A percentile compares a stretch with the other conserved stretches of the same genome.
Evolutionary conservation across 2,888 invertebrate genomes (phyloP).

Genomic region (Dolomedes plantarius): DNA sequence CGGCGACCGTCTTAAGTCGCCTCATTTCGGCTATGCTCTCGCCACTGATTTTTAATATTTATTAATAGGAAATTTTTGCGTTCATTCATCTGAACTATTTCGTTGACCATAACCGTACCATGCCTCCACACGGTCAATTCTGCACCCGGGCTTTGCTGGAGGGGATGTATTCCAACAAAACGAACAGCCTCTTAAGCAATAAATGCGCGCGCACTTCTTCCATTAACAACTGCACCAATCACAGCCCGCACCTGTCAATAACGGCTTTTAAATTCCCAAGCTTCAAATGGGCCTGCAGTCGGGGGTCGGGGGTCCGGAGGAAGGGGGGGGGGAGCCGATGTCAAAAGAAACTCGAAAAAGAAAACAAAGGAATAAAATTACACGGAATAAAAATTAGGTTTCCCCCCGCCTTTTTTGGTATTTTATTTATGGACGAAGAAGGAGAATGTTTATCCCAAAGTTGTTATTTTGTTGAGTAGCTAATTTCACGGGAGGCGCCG

Average conservation of each 20-base stretch:
- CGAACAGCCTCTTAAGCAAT: constrained; percentile 36
- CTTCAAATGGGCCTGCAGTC: background rate
- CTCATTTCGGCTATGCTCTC: too few relatives aligned
- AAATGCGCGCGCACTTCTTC: constrained; percentile 52
- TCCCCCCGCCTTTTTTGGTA: constrained; percentile 28
- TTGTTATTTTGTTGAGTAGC: constrained; percentile 65
- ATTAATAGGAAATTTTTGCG: too few relatives aligned
- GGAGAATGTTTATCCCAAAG: constrained; percentile 10
- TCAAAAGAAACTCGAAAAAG: constrained; percentile 49
- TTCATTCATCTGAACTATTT: too few relatives aligned
- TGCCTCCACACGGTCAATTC: background rate
- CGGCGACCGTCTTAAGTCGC: too few relatives aligned
- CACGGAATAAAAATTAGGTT: constrained; percentile 66
- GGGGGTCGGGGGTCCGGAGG: background rate
- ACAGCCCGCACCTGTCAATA: constrained; percentile 63
- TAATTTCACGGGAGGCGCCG: constrained; percentile 52
- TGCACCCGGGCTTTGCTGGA: background rate
- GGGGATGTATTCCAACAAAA: background rate
- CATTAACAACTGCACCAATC: constrained; percentile 56
- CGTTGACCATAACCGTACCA: too few relatives aligned
- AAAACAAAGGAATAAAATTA: constrained; percentile 61
- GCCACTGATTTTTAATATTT: too few relatives aligned
- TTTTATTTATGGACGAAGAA: constrained; percentile 52
- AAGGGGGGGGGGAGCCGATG: constrained; percentile 47
- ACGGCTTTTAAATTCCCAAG: constrained; percentile 71